Evolutionary conservation across 2,113 vertebrate species (phyloP).

Genomic region (Nicator chloris): DNA sequence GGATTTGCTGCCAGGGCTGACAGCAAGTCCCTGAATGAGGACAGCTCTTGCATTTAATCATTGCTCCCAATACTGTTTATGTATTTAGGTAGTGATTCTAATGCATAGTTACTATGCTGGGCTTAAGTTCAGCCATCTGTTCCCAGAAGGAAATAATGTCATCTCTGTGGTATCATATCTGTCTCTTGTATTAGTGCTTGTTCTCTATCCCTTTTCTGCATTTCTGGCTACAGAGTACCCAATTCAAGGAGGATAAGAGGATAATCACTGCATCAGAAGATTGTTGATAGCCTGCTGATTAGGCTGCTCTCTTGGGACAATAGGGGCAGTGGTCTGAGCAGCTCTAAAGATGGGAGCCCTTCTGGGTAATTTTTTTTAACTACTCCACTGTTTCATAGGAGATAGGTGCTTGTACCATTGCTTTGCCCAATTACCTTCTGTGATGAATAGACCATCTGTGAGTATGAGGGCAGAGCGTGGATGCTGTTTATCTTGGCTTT

Average conservation of each 20-base stretch:
- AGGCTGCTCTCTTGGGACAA: neutral
- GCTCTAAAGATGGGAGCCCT: neutral
- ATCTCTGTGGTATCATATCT: neutral
- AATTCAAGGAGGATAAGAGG: neutral
- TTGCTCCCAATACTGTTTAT: neutral
- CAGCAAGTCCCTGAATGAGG: neutral
- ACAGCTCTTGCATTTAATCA: neutral
- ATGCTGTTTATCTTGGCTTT: neutral
- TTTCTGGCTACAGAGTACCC: neutral
- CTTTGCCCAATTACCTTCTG: neutral
- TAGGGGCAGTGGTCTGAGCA: neutral
- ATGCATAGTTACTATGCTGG: neutral
- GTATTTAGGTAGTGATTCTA: neutral
- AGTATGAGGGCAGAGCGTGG: neutral
- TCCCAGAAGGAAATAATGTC: neutral
- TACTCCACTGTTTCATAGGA: neutral
- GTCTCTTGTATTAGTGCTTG: neutral
- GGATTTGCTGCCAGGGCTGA: neutral
- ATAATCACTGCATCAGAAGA: neutral
- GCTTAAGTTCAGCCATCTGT: neutral
- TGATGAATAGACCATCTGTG: neutral
- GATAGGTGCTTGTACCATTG: neutral
- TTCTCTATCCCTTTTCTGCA: neutral
- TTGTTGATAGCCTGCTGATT: neutral
- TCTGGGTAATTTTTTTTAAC: neutral